These are phyloP conservation scores for Blastomussa wellsi DNA, from an alignment of 92 coral and sea anemone genomes.

Conservation along the genomic window DNA sequence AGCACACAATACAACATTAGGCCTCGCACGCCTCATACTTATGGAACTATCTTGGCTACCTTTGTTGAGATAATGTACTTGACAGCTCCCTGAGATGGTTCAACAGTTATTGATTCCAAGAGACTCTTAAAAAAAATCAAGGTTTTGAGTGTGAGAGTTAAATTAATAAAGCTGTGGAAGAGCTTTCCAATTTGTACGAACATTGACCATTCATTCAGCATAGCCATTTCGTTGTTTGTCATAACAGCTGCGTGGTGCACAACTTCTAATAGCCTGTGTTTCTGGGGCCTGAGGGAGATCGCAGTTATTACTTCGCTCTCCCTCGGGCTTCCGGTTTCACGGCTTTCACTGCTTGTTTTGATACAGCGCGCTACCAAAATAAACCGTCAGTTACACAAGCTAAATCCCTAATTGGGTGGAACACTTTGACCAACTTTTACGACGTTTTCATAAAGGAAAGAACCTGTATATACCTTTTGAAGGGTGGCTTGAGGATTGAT, in stretches of 20 bases:
- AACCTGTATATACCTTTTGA: constrained; percentile 13
- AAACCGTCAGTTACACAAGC: no score
- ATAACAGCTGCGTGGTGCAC: no score
- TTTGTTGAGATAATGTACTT: constrained; percentile 70
- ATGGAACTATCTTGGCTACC: constrained; percentile 25
- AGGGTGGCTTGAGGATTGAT: neutral
- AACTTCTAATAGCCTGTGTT: no score
- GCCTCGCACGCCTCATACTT: neutral
- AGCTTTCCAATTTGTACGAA: neutral
- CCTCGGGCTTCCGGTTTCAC: no score
- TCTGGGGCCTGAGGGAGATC: no score
- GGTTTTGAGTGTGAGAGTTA: neutral
- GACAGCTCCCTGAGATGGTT: constrained; percentile 48
- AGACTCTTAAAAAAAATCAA: constrained; percentile 33
- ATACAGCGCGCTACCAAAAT: no score
- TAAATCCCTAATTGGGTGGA: neutral
- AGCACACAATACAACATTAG: neutral
- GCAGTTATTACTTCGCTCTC: no score
- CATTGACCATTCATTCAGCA: no score
- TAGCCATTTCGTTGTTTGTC: no score
- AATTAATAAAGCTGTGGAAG: neutral
- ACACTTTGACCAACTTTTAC: neutral
- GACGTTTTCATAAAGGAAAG: neutral
- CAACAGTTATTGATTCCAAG: constrained; percentile 43
- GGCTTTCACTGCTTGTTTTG: no score